These are phyloP conservation scores for Ceyx cyanopectus DNA, from an alignment of 2,113 vertebrate species.

Conservation along the genomic window DNA sequence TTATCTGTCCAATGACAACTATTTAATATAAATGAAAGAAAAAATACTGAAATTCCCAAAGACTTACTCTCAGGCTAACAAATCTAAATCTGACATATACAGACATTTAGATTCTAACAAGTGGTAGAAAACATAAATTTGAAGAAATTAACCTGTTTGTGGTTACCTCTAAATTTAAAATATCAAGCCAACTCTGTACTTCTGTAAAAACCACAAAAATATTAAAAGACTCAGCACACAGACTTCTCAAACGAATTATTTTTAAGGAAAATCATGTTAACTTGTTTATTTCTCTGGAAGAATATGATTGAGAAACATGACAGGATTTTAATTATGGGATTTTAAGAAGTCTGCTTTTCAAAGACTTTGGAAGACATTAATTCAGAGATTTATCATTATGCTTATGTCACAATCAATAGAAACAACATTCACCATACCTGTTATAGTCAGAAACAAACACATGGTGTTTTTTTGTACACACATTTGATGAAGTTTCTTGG, in stretches of 20 bases:
- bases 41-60: not conserved
- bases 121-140: not conserved
- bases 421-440: not conserved
- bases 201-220: not conserved
- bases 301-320: not conserved
- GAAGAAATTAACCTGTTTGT: not conserved
- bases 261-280: not conserved
- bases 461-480: not conserved
- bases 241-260: not conserved
- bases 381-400: not conserved
- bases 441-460: not conserved
- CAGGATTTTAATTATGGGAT: not conserved
- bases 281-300: not conserved
- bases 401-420: not conserved
- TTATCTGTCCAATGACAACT: not conserved
- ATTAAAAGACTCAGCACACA: not conserved
- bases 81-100: not conserved
- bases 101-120: not conserved
- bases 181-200: not conserved
- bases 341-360: not conserved
- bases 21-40: not conserved
- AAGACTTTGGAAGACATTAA: not conserved
- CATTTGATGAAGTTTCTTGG: not conserved
- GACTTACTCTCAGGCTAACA: not conserved
- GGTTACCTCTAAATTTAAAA: not conserved